Percentiles rank a stretch among this genome's conserved stretches.
Conservation (phyloP, 2,797 vertebrate species). For the Champsocephalus gunnari region DNA sequence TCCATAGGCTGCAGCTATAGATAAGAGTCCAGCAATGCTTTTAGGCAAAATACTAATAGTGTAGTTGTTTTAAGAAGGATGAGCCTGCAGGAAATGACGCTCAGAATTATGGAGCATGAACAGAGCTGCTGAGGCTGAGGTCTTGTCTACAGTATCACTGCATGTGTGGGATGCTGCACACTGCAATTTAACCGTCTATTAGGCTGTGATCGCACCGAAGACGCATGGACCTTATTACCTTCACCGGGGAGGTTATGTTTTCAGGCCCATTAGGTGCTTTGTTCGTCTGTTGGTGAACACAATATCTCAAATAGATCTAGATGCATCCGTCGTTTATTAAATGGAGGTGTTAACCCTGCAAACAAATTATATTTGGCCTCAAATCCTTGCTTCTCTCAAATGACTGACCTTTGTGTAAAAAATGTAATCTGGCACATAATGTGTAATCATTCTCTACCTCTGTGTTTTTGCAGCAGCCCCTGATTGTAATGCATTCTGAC, state of each 20-base stretch:
- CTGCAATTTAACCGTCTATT: slow-evolving; percentile 76
- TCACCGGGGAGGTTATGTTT: slow-evolving; percentile 35
- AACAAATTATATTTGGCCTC: neutral
- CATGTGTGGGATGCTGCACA: slow-evolving; percentile 59
- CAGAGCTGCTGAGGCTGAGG: slow-evolving; percentile 64
- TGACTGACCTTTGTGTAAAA: neutral
- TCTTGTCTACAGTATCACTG: slow-evolving; percentile 66
- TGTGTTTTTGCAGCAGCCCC: slow-evolving; percentile 13
- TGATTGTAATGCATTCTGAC: slow-evolving; percentile 15
- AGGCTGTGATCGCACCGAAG: slow-evolving; percentile 54
- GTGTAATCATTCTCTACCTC: slow-evolving; percentile 7
- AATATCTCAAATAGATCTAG: neutral
- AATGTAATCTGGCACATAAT: neutral
- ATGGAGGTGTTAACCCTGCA: slow-evolving; percentile 11
- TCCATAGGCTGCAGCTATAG: slow-evolving; percentile 44
- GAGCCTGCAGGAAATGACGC: slow-evolving; percentile 65
- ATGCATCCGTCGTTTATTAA: slow-evolving; percentile 14
- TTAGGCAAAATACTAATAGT: slow-evolving; percentile 61
- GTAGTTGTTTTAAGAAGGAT: slow-evolving; percentile 56
- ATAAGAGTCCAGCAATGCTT: slow-evolving; percentile 53
- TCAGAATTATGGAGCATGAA: slow-evolving; percentile 62
- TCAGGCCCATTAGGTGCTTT: slow-evolving; percentile 43
- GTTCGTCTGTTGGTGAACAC: slow-evolving; percentile 37
- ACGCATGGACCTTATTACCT: slow-evolving; percentile 55
- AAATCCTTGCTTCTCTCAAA: neutral